Evolutionary conservation across 2,797 vertebrate genomes (phyloP).

Genomic region (Mionectes olivaceus): DNA sequence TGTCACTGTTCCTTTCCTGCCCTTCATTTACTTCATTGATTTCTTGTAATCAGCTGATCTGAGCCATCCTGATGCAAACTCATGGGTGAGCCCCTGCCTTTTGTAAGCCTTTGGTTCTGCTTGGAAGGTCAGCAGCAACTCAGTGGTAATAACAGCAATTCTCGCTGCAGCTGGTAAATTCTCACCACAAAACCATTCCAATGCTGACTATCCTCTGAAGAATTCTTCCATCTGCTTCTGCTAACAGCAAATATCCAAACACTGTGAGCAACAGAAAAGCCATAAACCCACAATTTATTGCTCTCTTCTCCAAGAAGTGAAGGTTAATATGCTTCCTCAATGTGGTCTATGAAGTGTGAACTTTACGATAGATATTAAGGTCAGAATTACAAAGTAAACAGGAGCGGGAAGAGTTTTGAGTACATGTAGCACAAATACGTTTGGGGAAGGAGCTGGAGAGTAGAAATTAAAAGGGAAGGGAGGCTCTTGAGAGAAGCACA

Average conservation of each 20-base stretch:
- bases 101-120: constrained; percentile 7
- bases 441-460: background rate
- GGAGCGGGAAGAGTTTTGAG: background rate
- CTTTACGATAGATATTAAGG: background rate
- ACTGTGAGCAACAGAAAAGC: background rate
- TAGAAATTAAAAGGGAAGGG: background rate
- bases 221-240: constrained; percentile 47
- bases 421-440: background rate
- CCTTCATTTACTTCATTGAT: background rate
- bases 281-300: constrained; percentile 15
- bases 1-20: background rate
- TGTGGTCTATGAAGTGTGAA: constrained; percentile 13
- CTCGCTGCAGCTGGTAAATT: constrained; percentile 46
- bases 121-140: constrained; percentile 48
- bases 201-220: constrained; percentile 36
- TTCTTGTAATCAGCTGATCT: constrained; percentile 13
- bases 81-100: background rate
- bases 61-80: background rate
- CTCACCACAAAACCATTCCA: constrained; percentile 18
- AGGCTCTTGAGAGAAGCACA: background rate
- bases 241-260: constrained; percentile 43
- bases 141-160: constrained; percentile 2
- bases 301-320: constrained; percentile 13
- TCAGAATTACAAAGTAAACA: constrained; percentile 40
- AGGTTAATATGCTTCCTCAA: background rate